Conservation (phyloP, 30 jellyfish, hydroid and myxozoan genomes). For the Aurelia sp. region DNA sequence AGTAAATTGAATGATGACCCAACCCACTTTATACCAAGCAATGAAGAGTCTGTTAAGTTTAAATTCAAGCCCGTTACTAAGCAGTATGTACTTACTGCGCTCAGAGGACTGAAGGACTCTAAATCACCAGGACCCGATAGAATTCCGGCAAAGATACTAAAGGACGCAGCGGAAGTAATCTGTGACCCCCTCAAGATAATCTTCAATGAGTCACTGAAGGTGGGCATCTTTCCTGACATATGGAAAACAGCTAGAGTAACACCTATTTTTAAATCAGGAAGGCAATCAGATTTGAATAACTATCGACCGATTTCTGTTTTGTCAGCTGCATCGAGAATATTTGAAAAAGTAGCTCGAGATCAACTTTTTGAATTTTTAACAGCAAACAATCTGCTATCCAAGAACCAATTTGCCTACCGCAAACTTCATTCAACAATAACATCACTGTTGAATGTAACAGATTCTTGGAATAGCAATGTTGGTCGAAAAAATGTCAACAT, state of each 20-base stretch:
- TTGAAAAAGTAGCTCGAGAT: constrained; percentile 14
- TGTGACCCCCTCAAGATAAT: no score
- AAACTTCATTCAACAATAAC: no score
- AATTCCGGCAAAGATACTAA: no score
- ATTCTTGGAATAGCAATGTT: neutral
- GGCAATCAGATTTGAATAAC: neutral
- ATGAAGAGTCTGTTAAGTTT: constrained; percentile 24
- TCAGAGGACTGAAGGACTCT: constrained; percentile 38
- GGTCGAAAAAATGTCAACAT: neutral
- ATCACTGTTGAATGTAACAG: neutral
- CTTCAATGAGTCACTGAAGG: no score
- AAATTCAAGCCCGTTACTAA: constrained; percentile 31
- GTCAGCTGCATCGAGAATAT: neutral
- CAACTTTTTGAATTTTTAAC: constrained; percentile 13
- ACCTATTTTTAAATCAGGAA: constrained; percentile 1
- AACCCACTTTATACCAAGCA: constrained; percentile 22
- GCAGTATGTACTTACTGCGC: constrained; percentile 45
- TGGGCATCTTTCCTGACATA: neutral
- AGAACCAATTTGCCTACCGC: no score
- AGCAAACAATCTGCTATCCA: neutral
- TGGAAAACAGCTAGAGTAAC: constrained; percentile 1
- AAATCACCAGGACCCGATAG: constrained; percentile 40
- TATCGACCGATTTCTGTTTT: neutral
- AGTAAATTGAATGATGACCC: no score
- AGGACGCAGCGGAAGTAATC: no score